phyloP scores from a whole-genome alignment of 2,888 invertebrate species.

The Andrena dorsata region DNA sequence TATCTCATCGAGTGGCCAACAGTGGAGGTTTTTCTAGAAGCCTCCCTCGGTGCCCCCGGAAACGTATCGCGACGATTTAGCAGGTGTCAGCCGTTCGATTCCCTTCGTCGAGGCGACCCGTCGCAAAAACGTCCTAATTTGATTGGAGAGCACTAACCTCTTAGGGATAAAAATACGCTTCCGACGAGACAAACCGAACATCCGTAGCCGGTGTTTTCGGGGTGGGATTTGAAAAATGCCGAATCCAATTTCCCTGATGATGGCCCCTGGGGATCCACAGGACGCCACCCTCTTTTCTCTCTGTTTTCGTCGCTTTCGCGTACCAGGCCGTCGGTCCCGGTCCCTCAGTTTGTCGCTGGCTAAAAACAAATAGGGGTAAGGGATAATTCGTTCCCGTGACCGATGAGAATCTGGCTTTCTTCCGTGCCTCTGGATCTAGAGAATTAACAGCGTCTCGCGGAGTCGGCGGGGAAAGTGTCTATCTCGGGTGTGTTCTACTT shows the following conservation, averaged over 20 bases:
- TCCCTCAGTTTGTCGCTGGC: slow-evolving; percentile 57
- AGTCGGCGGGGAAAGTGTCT: background rate
- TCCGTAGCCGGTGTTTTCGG: slow-evolving; percentile 63
- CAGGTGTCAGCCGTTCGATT: slow-evolving; percentile 53
- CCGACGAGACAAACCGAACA: slow-evolving; percentile 58
- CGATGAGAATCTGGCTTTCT: slow-evolving; percentile 62
- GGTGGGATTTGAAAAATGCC: slow-evolving; percentile 80
- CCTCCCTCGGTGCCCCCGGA: background rate
- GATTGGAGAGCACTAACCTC: slow-evolving; percentile 66
- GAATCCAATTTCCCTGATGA: slow-evolving; percentile 84
- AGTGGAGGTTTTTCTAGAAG: background rate
- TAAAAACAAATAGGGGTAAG: slow-evolving; percentile 80
- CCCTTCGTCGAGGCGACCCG: slow-evolving; percentile 13
- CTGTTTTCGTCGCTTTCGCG: slow-evolving; percentile 72
- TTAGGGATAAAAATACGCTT: slow-evolving; percentile 69
- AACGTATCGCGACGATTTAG: slow-evolving; percentile 55
- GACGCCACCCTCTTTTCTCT: slow-evolving; percentile 51
- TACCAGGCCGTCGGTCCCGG: slow-evolving; percentile 30
- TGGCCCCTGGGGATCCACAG: slow-evolving; percentile 77
- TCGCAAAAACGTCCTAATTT: slow-evolving; percentile 66
- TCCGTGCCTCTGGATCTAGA: slow-evolving; percentile 68
- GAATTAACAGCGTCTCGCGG: slow-evolving; percentile 63
- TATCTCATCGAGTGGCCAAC: background rate
- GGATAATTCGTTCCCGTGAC: slow-evolving; percentile 72
- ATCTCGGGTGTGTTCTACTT: background rate